Percentiles rank a stretch among this genome's conserved stretches.
Evolutionary conservation across 1,140 invertebrate species (phyloP).

Genomic region (Cardiocondyla obscurior): DNA sequence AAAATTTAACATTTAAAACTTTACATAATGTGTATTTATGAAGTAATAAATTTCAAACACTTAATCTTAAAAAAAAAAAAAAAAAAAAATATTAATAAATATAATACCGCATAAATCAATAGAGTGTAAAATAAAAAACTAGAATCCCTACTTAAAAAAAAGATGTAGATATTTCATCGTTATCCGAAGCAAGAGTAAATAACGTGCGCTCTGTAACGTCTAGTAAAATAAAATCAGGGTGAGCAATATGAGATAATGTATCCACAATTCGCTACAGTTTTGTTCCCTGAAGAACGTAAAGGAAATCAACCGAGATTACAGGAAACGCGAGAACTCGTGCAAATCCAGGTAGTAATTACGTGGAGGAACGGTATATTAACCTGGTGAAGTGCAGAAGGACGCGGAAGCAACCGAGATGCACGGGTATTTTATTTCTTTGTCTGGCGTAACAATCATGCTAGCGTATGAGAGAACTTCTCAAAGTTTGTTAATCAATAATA

Average conservation of each 20-base stretch:
- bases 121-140: not conserved
- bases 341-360: conserved; percentile 54
- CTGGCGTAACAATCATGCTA: not conserved
- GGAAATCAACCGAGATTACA: conserved; percentile 32
- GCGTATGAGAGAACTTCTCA: conserved; percentile 29
- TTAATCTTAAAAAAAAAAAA: too few relatives aligned
- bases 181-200: too few relatives aligned
- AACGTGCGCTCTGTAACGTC: too few relatives aligned
- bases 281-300: not conserved
- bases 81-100: too few relatives aligned
- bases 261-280: not conserved
- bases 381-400: conserved; percentile 34
- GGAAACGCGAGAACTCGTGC: conserved; percentile 53
- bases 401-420: conserved; percentile 10
- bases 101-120: too few relatives aligned
- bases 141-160: too few relatives aligned
- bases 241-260: not conserved
- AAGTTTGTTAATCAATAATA: conserved; percentile 23
- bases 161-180: too few relatives aligned
- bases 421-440: conserved; percentile 24
- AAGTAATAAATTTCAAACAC: too few relatives aligned
- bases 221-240: not conserved
- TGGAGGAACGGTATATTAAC: conserved; percentile 56
- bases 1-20: too few relatives aligned
- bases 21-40: too few relatives aligned